Base-by-base conservation (phyloP, 2,113 vertebrate species). In the Nibea coibor region DNA sequence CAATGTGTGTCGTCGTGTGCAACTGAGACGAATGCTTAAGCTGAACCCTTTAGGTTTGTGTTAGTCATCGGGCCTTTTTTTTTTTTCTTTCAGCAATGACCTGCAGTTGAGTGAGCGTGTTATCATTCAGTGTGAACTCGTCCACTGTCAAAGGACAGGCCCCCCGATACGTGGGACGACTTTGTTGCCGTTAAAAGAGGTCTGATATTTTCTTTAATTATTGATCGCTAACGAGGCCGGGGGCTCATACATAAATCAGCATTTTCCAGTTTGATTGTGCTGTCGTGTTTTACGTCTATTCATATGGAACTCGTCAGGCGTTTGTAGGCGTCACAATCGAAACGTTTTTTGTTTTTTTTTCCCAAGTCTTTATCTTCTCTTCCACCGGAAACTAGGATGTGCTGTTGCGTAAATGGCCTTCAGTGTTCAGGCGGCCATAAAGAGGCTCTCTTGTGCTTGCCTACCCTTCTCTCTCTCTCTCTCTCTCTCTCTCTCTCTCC, bases 351-450 rank as follows among this genome's bases (percentile, higher is more conserved):
- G 39, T 35, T 69, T 59, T 24, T 28, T 48, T 28, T 48, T 48
- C 4, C 0, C 68, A 28, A 76, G 76, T 81, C 82, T 89, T 84
- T 85, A 77, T 86, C 85, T 81, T 83, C 68, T 77, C 75, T 51
- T 76, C 63, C 65, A 68, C 82, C 75, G 72, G 87, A 93, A 91
- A 88, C 87, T 63, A 63, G 88, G 78, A 90, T 87, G 83, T 75
- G 89, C 51, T 67, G 56, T 86, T 81, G 86, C 62, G 80, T 94
- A 94, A 94, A 95, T 90, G 83, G 92, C 68, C 78, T 83, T 87
- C 93, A 92, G 91, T 94, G 92, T 93, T 92, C 87, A 84, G 80
- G 67, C 78, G 67, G 54, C 87, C 84, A 89, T 91, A 89, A 92
- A 93, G 89, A 88, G 86, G 88, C 93, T 92, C 87, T 93, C 86